Evolutionary conservation across 2,888 invertebrate species (phyloP), one percentile per base, ranked within the genome.

Genomic region (Caenorhabditis sp.): DNA sequence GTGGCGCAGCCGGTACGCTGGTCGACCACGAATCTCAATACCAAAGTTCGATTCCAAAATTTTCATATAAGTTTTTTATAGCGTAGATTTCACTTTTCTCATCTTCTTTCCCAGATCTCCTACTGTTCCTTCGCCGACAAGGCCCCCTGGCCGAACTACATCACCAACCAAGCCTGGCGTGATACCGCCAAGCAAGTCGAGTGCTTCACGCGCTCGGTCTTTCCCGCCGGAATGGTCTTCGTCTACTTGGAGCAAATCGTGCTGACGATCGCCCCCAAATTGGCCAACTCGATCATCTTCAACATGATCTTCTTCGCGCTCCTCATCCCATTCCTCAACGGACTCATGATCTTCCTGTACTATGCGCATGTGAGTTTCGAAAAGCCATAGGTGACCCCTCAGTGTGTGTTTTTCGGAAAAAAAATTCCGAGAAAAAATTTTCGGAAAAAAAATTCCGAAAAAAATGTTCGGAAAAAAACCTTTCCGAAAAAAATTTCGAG

Each of bases 171-270:
- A n/a, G 59, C 83, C 24, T 86, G 86, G 85, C 24, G 63, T 19
- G 82, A 76, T 24, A 81, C 80, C 12, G 76, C 76, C 7, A 73
- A 68, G 24, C 85, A 86, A 28, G 87, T 87, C 41, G 87, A 87
- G 44, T 86, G 85, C 54, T 75, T 87, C 59, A 87, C 87, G 4
- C 69, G 87, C 35, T 86, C 85, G 58, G 82, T 87, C 5, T 87
- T 87, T 59, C 87, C 87, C 6, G 86, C 87, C 6, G 87, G 87
- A 51, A 87, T 87, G 87, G 68, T 87, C 10, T 87, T 87, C 61
- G 84, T 87, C 5, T 86, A 80, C 49, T 47, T 87, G 8, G 87
- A 87, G 35, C 76, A 70, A 44, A 87, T 87, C 63, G 61, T 86
- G 8, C 56, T 87, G 1, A 84, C 84, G 12, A 75, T 86, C 26